Evolutionary conservation across 1,140 invertebrate genomes (phyloP), one percentile per base, ranked within the genome.

Genomic region (Steinernema feltiae): DNA sequence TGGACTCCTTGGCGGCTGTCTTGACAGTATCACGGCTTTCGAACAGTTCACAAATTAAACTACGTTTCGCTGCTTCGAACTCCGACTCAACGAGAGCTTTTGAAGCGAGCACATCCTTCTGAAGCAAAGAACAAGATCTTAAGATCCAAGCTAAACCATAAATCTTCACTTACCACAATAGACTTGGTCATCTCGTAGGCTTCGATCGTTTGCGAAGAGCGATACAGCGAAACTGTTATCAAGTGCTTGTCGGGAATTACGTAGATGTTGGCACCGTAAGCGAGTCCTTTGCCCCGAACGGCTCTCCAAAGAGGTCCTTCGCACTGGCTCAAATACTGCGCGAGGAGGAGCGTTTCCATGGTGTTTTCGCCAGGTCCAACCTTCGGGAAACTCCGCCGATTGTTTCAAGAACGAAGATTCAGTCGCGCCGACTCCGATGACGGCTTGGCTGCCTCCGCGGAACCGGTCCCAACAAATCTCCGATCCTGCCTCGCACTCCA

Each of bases 301-400:
- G 91, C 89, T 74, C 90, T 90, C 92, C 93, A 95, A 90, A 95
- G 90, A 32, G 93, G 93, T 35, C 94, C 93, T 91, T 93, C 93
- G 0, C 92, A 88, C 88, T 95, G 93, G 17, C 90, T 92, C 48
- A 95, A 90, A 88, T 95, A 95, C 86, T 94, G 92, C 63, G 94
- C 88, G 74, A 92, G 91, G 30, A 94, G 91, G 71, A 91, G 87
- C 18, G 95, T 87, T 46, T 92, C 89, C 1, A 93, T 90, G 21
- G 92, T 85, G 87, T 93, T 91, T 0, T 89, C 88, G 85, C 92
- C 87, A n/a, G 27, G 88, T 85, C 82, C 89, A 91, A 48, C 91
- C 89, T 0, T 86, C 89, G 29, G 75, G 75, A 15, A 84, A 70
- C 70, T 74, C 69, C 7, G 77, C 32, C 27, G 89, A 88, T 85